Base-by-base conservation (phyloP, 1,140 invertebrate species). In the Maconellicoccus hirsutus region DNA sequence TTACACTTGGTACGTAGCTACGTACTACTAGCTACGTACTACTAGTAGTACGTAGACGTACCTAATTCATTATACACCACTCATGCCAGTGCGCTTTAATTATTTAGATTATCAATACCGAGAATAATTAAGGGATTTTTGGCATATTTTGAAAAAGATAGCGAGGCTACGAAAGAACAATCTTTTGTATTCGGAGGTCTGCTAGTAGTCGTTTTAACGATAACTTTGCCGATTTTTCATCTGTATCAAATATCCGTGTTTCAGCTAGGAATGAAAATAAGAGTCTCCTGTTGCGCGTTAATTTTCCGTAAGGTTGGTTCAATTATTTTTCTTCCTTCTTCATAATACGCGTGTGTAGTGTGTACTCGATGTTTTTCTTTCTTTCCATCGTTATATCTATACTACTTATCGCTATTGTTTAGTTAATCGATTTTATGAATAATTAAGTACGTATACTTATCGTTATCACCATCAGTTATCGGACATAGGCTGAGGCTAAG, bases 241-340 rank as follows among this genome's bases (percentile, higher is more conserved):
- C 2, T 29, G 12, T 69, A 26, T 16, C 63, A 38, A 0, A 27
- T 72, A 72, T 29, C 63, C 61, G 39, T 52, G 3, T 69, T 72
- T n/a, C 63, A 72, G 19, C 69, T 63, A 1, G 71, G 71, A 22
- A 72, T 72, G 71, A 69, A 72, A 4, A 27, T 70, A 52, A 38
- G 71, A 16, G 38, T 72, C 1, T 59, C 71, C 25, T 72, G 61
- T 21, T 69, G 71, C 69, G 63, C 61, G n/a, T 0, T 69, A 21
- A 72, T 72, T 33, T 72, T 19, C 21, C 63, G 63, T 52, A 72
- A 72, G 39, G 71, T 72, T 66, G 2, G n/a, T 69, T 26, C 2
- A 27, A 8, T n/a, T 63, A 8, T 33, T 33, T 33, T 33, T 33
- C 12, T 33, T 33, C 29, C 29, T 33, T 33, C 29, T 33, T 33